phyloP scores from a whole-genome alignment of 2,888 invertebrate genomes.

The Orthonevra nobilis region DNA sequence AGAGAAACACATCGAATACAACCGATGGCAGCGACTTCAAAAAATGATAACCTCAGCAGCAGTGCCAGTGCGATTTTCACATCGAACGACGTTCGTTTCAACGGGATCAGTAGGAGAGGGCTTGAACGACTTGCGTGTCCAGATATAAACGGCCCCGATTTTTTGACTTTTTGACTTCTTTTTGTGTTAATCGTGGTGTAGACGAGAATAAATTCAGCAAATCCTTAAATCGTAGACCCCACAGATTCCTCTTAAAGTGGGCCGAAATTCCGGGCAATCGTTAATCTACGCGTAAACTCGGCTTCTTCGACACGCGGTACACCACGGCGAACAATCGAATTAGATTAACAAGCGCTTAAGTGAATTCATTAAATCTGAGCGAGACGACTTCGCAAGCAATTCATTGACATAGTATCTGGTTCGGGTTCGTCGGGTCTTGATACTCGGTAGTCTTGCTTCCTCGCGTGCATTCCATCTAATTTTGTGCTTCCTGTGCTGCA shows the following conservation, averaged over 20 bases:
- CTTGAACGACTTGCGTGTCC: constrained; percentile 11
- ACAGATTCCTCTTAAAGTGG: not conserved
- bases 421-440: constrained; percentile 38
- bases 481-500: constrained; percentile 66
- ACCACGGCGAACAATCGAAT: constrained; percentile 57
- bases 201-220: too few relatives aligned
- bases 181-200: not conserved
- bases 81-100: constrained; percentile 59
- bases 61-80: constrained; percentile 66
- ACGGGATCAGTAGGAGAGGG: constrained; percentile 26
- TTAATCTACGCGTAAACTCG: constrained; percentile 33
- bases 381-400: constrained; percentile 58
- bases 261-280: constrained; percentile 27
- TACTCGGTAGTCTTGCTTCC: constrained; percentile 55
- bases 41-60: constrained; percentile 68
- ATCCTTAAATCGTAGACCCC: too few relatives aligned
- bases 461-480: constrained; percentile 68
- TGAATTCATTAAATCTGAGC: constrained; percentile 65
- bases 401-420: constrained; percentile 58
- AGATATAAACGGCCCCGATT: constrained; percentile 3
- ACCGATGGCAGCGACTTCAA: constrained; percentile 36
- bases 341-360: constrained; percentile 68
- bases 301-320: constrained; percentile 30
- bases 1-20: too few relatives aligned
- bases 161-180: constrained; percentile 9